Conservation (phyloP, 2,888 invertebrate genomes). For the Esperia sulphurella region DNA sequence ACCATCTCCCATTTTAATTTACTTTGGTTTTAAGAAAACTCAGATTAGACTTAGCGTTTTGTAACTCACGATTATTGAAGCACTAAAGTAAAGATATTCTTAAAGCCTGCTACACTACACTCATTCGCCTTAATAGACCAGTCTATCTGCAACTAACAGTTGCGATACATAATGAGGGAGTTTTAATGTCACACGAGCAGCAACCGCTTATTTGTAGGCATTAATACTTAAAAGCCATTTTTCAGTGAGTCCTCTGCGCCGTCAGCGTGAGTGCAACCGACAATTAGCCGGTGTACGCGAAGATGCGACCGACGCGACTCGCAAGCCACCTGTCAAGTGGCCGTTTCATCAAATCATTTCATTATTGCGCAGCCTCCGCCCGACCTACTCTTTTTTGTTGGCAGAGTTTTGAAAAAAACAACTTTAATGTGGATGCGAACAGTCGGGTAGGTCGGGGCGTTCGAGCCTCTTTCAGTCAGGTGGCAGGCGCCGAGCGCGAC, state of each 20-base stretch:
- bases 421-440: conserved; percentile 56
- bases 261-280: conserved; percentile 56
- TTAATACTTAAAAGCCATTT: conserved; percentile 69
- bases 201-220: conserved; percentile 70
- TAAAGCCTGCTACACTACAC: conserved; percentile 7
- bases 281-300: conserved; percentile 64
- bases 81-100: not conserved
- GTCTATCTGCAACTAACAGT: conserved; percentile 39
- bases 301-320: conserved; percentile 37
- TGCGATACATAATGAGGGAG: conserved; percentile 43
- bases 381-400: conserved; percentile 65
- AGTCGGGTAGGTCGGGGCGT: conserved; percentile 76
- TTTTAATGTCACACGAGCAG: conserved; percentile 57
- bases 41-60: not conserved
- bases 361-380: conserved; percentile 70
- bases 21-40: not conserved
- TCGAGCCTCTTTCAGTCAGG: conserved; percentile 73
- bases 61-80: not conserved
- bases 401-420: conserved; percentile 65
- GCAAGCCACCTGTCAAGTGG: conserved; percentile 75
- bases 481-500: conserved; percentile 69
- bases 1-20: conserved; percentile 3
- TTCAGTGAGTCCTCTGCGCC: conserved; percentile 59
- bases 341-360: conserved; percentile 77
- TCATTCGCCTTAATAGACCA: not conserved